These are phyloP conservation scores for Lindbergichthys nudifrons DNA, from an alignment of 2,797 vertebrate species.

Conservation along the genomic window DNA sequence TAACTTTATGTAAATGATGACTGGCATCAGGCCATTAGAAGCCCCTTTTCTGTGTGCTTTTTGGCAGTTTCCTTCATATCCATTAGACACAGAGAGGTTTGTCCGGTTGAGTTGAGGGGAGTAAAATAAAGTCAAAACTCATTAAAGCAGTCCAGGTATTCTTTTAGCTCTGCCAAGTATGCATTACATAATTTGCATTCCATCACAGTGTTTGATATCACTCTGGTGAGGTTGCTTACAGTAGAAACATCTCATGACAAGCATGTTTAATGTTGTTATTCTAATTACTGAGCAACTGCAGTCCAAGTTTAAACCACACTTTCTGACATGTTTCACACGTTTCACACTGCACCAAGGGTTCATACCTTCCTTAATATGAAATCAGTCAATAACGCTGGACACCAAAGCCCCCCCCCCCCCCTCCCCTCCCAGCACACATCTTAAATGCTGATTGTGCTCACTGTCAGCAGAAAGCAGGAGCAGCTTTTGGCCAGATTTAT, in stretches of 20 bases:
- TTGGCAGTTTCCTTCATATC: constrained; percentile 4
- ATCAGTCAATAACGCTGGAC: constrained; percentile 17
- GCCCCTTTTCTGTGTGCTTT: neutral
- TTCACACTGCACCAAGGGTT: neutral
- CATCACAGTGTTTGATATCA: neutral
- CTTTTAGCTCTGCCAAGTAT: neutral
- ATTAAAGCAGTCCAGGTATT: neutral
- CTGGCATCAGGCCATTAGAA: neutral
- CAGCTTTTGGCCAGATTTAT: constrained; percentile 19
- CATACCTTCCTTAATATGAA: constrained; percentile 13
- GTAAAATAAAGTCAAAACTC: neutral
- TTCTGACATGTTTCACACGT: neutral
- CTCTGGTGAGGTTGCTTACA: neutral
- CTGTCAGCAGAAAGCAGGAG: constrained; percentile 50
- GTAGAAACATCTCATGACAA: too few relatives aligned
- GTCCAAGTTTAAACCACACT: neutral
- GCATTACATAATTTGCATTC: too few relatives aligned
- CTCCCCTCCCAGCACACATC: neutral
- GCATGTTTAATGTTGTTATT: too few relatives aligned
- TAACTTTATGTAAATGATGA: neutral
- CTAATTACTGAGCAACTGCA: neutral
- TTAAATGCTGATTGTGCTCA: constrained; percentile 33
- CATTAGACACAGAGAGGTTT: neutral
- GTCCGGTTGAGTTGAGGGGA: neutral
- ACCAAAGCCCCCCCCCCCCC: neutral